Base-by-base conservation (phyloP, 2,888 invertebrate species). In the Epirrita christyi region DNA sequence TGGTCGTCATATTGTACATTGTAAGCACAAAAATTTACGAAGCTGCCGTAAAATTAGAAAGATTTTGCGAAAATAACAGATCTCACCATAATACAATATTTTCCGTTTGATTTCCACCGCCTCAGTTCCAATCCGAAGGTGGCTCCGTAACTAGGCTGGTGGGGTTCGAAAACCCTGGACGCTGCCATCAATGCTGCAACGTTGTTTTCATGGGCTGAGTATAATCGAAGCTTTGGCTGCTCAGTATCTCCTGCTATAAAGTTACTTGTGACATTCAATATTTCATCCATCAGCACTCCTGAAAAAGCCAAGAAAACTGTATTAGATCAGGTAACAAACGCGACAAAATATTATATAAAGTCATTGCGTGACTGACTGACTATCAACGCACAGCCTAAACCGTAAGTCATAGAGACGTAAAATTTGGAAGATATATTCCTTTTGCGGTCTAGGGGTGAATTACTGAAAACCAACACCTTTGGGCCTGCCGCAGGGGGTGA, bases 141-240 rank as follows among this genome's bases (percentile, higher is more conserved):
- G 21, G 94, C 78, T 0, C 93, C 93, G 67, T 94, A 94, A 10
- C 84, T 87, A 0, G 94, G 94, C 58, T 94, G 91, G 53, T 94
- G 93, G 0, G 93, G 86, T 53, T 91, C 77, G 71, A 90, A 95
- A 1, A 93, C 90, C 9, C 86, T 83, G 0, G 94, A 83, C 1
- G 93, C 93, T 0, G 89, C 84, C 72, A 95, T 86, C n/a, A 94
- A 63, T 0, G 92, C 92, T 0, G 93, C 93, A 0, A 95, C 90
- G 36, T 94, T 95, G 49, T 94, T 93, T 75, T 95, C 95, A 73
- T 95, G 95, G 0, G 92, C 94, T 0, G 94, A 93, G 68, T 92
- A 93, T 52, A 94, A 69, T 37, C 85, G 81, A 15, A 94, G 59
- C 66, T 92, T 93, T 0, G 85, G 82, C 34, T 76, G 82, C 6